Conservation (phyloP, 2,113 vertebrate genomes). For the Butastur rufipennis region DNA sequence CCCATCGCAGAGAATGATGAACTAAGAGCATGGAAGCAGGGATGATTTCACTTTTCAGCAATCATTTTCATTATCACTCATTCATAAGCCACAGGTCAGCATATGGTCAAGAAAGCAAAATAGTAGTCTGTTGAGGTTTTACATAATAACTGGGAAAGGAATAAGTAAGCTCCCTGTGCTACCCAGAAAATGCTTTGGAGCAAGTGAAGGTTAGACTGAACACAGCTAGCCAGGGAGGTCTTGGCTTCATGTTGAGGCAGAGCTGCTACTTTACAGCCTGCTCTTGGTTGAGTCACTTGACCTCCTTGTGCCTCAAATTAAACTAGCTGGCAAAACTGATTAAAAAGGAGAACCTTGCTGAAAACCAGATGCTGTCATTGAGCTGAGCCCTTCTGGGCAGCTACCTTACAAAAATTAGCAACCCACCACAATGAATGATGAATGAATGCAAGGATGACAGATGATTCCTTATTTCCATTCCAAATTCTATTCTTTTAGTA, state of each 20-base stretch:
- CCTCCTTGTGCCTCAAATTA: neutral
- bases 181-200: neutral
- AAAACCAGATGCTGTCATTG: neutral
- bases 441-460: neutral
- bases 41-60: neutral
- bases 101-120: neutral
- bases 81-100: neutral
- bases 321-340: neutral
- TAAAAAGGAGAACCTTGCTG: neutral
- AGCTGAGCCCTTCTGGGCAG: neutral
- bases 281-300: neutral
- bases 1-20: neutral
- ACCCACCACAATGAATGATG: too few species aligned
- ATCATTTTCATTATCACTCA: neutral
- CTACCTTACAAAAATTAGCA: neutral
- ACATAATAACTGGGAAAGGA: neutral
- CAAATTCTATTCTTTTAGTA: neutral
- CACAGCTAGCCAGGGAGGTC: too few species aligned
- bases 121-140: neutral
- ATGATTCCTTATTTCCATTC: neutral
- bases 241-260: neutral
- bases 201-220: neutral
- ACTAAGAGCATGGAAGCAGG: neutral
- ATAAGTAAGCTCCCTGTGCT: neutral
- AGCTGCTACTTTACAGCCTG: neutral